Evolutionary conservation across 2,797 vertebrate genomes (phyloP), one percentile per base, ranked within the genome.

Genomic region (Malurus leucopterus): DNA sequence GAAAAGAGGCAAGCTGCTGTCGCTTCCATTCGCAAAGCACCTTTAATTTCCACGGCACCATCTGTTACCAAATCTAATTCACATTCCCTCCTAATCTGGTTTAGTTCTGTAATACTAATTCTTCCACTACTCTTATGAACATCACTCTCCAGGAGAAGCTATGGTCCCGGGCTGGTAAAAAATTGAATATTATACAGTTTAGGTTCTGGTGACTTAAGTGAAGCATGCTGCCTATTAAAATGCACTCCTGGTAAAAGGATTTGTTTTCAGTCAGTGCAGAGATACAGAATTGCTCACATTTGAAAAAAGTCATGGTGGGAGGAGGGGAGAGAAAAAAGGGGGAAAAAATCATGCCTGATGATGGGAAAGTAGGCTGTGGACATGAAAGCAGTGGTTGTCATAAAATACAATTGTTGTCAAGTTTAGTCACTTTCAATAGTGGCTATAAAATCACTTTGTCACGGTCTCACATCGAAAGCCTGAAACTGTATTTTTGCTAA

Each of bases 1-100:
- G 96, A 95, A 96, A 97, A 94, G 96, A 95, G 96, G 96, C 97
- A 95, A 97, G 98, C 98, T 97, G 97, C 98, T 97, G 98, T 97
- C 97, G 96, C 97, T 93, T 96, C 97, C 96, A 95, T 98, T 98
- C 97, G 97, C 98, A 98, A 98, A 98, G 98, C 98, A 98, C 98
- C 99, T 99, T 98, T 98, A 98, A 98, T 98, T 98, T 98, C 98
- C 98, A 98, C 96, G 92, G 97, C 98, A 97, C 99, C 99, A 99
- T 99, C 99, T 99, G 99, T 98, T 99, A 98, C 98, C 98, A 98
- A 98, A 99, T 98, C 99, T 99, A 98, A 99, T 99, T 99, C 99
- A 98, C 98, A 98, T 98, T 98, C 98, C 96, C 97, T 94, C 96
- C 97, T 99, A 99, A 99, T 99, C 98, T 98, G 98, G 98, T 99